Evolutionary conservation across 2,113 vertebrate genomes (phyloP).

Genomic region (Cranoglanis bouderius): DNA sequence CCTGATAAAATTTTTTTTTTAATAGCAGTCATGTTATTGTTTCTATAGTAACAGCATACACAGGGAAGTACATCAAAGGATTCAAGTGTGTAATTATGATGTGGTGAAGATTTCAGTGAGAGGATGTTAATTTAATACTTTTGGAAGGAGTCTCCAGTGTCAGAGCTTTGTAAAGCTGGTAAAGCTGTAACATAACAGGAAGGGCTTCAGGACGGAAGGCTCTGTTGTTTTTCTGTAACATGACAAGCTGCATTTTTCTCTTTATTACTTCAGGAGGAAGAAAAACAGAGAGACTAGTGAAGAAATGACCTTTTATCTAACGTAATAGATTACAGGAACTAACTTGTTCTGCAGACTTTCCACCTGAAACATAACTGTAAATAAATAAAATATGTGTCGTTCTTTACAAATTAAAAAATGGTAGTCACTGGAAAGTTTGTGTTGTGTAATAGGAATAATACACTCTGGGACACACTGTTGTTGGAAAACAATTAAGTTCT

Average conservation of each 20-base stretch:
- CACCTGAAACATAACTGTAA: not conserved
- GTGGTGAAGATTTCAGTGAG: not conserved
- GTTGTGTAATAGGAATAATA: not conserved
- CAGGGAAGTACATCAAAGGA: not conserved
- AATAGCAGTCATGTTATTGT: not conserved
- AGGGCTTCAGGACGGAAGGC: not conserved
- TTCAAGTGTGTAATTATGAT: not conserved
- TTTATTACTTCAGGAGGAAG: not conserved
- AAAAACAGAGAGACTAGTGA: not conserved
- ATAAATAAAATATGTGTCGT: not conserved
- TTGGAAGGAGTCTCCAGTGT: not conserved
- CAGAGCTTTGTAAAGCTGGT: not conserved
- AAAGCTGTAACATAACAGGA: not conserved
- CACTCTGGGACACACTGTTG: not conserved
- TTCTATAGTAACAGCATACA: not conserved
- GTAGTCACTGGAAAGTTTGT: not conserved
- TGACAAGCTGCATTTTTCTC: not conserved
- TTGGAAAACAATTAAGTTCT: not conserved
- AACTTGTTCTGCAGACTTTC: not conserved
- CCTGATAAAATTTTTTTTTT: not conserved
- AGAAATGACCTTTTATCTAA: not conserved
- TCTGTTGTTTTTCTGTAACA: not conserved
- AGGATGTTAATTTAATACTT: not conserved
- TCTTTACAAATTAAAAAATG: not conserved
- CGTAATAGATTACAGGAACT: not conserved